Conservation (phyloP, 2,888 invertebrate species). For the Synergus gifuensis region DNA sequence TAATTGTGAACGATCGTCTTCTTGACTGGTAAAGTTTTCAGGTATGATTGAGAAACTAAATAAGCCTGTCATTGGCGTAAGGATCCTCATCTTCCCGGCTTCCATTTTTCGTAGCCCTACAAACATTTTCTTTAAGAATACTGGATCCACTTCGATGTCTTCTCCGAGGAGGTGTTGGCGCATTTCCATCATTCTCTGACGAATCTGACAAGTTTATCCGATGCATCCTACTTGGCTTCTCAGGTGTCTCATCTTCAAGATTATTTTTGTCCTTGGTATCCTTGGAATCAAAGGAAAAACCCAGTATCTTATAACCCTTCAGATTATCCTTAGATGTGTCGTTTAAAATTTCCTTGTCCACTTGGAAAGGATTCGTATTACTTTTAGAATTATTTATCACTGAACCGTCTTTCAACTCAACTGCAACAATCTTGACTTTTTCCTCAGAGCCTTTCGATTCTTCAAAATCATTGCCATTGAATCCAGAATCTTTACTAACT, state of each 20-base stretch:
- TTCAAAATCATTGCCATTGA: background rate
- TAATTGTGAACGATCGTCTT: no score
- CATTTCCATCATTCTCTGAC: conserved; percentile 50
- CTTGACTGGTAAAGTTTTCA: no score
- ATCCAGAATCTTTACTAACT: background rate
- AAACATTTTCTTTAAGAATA: conserved; percentile 40
- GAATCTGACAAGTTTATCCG: conserved; percentile 61
- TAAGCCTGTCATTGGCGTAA: conserved; percentile 49
- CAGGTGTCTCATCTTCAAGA: conserved; percentile 61
- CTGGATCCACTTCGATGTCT: conserved; percentile 56
- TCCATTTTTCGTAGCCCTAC: background rate
- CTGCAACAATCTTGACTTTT: conserved; percentile 34
- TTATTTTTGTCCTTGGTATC: conserved; percentile 29
- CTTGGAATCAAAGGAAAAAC: conserved; percentile 24
- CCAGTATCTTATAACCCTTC: conserved; percentile 1
- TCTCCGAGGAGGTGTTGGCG: conserved; percentile 72
- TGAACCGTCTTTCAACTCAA: conserved; percentile 11
- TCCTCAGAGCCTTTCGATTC: background rate
- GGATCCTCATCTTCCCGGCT: conserved; percentile 39
- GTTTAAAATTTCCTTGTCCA: background rate
- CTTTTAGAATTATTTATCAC: conserved; percentile 1
- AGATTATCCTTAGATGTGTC: conserved; percentile 3
- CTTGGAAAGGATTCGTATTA: background rate
- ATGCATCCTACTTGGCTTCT: conserved; percentile 69
- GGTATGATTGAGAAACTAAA: conserved; percentile 1